Evolutionary conservation across 2,888 invertebrate genomes (phyloP).

Genomic region (Dynastes maya): DNA sequence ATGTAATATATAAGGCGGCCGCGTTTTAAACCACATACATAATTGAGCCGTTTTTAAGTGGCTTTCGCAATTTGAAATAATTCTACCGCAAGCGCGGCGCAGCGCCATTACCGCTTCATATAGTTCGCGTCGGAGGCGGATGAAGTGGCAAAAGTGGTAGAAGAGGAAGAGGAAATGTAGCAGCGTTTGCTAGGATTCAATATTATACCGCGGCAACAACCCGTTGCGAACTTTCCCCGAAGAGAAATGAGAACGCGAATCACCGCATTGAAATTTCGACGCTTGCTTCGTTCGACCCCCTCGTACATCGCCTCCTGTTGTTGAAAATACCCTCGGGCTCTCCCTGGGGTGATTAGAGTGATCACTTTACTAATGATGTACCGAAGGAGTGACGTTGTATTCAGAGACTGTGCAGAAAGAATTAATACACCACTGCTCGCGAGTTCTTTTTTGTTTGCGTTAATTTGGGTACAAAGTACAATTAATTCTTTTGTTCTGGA

Average conservation of each 20-base stretch:
- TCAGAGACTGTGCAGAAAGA: neutral
- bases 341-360: slow-evolving; percentile 17
- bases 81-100: neutral
- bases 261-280: slow-evolving; percentile 22
- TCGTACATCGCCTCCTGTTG: neutral
- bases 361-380: slow-evolving; percentile 26
- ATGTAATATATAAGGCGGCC: neutral
- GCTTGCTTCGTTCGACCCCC: slow-evolving; percentile 7
- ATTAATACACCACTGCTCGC: no score
- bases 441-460: no score
- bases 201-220: slow-evolving; percentile 15
- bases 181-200: slow-evolving; percentile 5
- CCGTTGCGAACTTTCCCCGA: slow-evolving; percentile 22
- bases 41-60: slow-evolving; percentile 36
- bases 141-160: slow-evolving; percentile 4
- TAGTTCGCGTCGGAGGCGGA: neutral
- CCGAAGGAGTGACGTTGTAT: neutral
- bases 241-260: slow-evolving; percentile 19
- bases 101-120: slow-evolving; percentile 4
- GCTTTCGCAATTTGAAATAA: slow-evolving; percentile 24
- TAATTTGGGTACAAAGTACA: no score
- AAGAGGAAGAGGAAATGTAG: neutral
- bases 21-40: slow-evolving; percentile 3
- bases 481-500: no score
- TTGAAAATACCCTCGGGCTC: slow-evolving; percentile 25